Evolutionary conservation across 2,797 vertebrate genomes (phyloP).

Genomic region (Sparidentex hasta): DNA sequence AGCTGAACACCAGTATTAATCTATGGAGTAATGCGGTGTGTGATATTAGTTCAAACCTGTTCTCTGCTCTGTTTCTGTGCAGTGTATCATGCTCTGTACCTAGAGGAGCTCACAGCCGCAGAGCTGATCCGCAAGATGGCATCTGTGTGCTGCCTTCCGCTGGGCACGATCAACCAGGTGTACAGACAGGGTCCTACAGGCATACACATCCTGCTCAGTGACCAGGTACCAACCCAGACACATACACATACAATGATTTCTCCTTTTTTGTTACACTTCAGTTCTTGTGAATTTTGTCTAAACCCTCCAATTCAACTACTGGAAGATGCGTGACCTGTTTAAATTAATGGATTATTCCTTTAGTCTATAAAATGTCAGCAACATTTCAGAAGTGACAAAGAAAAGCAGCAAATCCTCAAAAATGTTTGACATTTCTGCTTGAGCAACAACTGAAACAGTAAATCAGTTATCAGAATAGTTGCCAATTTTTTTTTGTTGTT

Average conservation of each 20-base stretch:
- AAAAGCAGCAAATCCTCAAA: too few species aligned
- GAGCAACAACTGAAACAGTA: too few species aligned
- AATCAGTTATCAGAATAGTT: too few species aligned
- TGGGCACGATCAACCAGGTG: slow-evolving; percentile 93
- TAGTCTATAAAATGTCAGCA: too few species aligned
- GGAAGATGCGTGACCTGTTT: too few species aligned
- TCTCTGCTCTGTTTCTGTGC: slow-evolving; percentile 18
- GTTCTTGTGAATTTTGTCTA: too few species aligned
- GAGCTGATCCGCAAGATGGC: slow-evolving; percentile 95
- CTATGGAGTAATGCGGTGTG: neutral
- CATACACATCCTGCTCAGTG: slow-evolving; percentile 94
- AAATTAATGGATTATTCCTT: too few species aligned
- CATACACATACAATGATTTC: neutral
- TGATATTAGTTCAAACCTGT: neutral
- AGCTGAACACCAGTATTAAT: neutral
- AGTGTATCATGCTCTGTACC: slow-evolving; percentile 96
- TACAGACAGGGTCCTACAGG: slow-evolving; percentile 95
- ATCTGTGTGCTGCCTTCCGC: slow-evolving; percentile 90
- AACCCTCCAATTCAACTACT: neutral
- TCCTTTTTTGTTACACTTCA: too few species aligned
- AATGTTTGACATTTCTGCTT: too few species aligned
- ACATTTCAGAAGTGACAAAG: too few species aligned
- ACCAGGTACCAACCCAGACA: slow-evolving; percentile 86
- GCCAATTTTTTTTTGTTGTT: too few species aligned
- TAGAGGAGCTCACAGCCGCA: slow-evolving; percentile 94